Conservation (phyloP, 2,888 invertebrate genomes). For the Amiota mariae region DNA sequence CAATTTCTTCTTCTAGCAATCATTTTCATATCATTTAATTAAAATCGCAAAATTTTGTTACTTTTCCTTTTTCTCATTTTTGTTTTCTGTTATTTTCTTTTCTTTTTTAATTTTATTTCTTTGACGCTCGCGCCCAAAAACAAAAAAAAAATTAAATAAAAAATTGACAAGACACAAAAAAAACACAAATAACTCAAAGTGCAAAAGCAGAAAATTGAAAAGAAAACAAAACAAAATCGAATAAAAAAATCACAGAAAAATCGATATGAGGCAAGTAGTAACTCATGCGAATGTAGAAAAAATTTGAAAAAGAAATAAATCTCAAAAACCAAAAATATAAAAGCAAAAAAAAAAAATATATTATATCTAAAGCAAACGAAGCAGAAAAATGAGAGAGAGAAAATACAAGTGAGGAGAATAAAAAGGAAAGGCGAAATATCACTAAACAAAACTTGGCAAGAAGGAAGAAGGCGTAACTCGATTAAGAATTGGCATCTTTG, state of each 20-base stretch:
- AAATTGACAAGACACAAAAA: too few species aligned
- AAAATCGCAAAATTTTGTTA: conserved; percentile 65
- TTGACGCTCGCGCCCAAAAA: conserved; percentile 41
- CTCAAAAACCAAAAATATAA: conserved; percentile 32
- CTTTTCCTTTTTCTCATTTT: conserved; percentile 66
- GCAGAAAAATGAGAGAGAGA: conserved; percentile 21
- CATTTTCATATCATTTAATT: conserved; percentile 66
- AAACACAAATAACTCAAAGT: conserved; percentile 47
- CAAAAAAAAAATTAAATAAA: background rate
- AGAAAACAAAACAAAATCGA: conserved; percentile 29
- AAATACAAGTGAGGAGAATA: background rate
- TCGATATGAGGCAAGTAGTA: too few species aligned
- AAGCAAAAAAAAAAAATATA: conserved; percentile 31
- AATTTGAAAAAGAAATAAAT: conserved; percentile 37
- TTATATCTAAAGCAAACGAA: conserved; percentile 27
- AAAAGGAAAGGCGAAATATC: conserved; percentile 13
- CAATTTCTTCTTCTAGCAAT: conserved; percentile 46
- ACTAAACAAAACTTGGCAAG: conserved; percentile 34
- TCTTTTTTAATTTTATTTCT: conserved; percentile 58
- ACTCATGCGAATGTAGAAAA: conserved; percentile 40
- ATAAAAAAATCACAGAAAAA: background rate
- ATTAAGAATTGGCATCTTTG: conserved; percentile 54
- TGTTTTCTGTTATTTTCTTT: too few species aligned
- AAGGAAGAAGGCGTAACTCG: conserved; percentile 66
- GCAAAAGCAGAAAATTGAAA: conserved; percentile 67